Base-by-base conservation (phyloP, 2,113 vertebrate genomes). In the Octodon degus region DNA sequence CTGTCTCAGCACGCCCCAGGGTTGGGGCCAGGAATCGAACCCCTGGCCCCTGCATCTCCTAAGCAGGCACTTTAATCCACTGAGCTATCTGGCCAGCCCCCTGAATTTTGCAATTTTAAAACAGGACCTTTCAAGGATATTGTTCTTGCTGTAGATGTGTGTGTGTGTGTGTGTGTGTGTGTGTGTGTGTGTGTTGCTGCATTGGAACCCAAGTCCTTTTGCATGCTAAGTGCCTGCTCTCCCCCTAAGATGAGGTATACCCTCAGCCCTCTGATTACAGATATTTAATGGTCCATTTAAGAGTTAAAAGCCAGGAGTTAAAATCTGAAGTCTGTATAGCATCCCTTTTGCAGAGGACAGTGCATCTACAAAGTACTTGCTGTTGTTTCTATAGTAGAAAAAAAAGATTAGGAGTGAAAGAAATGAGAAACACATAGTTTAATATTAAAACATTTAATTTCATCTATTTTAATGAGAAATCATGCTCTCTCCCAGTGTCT, bases 381-480 rank as follows among this genome's bases (percentile, higher is more conserved):
- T 80, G 53, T 50, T 82, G 34, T 63, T 72, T 86, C 77, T 30
- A 27, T 67, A 25, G 27, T 86, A 16, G 6, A 24, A 68, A n/a
- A n/a, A 30, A 77, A 14, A 86, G 58, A 76, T 53, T 80, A 43
- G 55, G n/a, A 25, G 67, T 24, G 76, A 77, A 93, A 79, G 37
- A 93, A 79, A 55, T 62, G 37, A 6, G 89, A 81, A 83, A 67
- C 7, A 68, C 22, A 67, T n/a, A 25, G 22, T 89, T 76, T 76
- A 50, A 79, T 60, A 67, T 88, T 89, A 90, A 96, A 94, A 92
- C 8, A 76, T 62, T 88, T 77, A 43, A 3, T 94, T 91, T 84
- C 32, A 70, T 63, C 58, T 50, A 63, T 37, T 86, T 82, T 22
- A 89, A 58, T n/a, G 85, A 76, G 50, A 53, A 95, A 24, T 74